These are phyloP conservation scores for Nomada hirtipes DNA, from an alignment of 2,888 invertebrate genomes.

Conservation along the genomic window DNA sequence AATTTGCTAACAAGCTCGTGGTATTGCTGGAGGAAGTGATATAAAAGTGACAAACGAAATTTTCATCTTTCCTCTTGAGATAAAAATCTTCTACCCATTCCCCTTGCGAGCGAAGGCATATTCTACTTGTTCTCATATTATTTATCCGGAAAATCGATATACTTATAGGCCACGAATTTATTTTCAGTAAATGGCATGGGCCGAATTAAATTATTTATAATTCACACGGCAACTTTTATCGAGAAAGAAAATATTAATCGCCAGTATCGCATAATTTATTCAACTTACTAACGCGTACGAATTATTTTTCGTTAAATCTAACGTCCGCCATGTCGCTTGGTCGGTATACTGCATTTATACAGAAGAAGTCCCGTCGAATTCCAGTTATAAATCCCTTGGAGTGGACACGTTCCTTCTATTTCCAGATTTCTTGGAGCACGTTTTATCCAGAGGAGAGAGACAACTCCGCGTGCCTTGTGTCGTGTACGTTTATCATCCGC, in stretches of 20 bases:
- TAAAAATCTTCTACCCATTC: not conserved
- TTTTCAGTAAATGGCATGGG: too few species aligned
- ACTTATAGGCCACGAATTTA: too few species aligned
- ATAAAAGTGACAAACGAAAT: not conserved
- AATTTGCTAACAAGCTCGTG: conserved; percentile 42
- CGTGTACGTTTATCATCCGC: conserved; percentile 49
- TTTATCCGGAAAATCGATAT: too few species aligned
- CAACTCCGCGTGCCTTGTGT: not conserved
- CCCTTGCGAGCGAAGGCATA: too few species aligned
- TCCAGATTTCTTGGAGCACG: conserved; percentile 16
- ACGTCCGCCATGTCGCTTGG: not conserved
- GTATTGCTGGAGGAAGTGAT: conserved; percentile 8
- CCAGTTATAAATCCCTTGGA: conserved; percentile 26
- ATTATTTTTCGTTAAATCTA: not conserved
- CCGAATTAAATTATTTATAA: too few species aligned
- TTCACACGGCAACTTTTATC: too few species aligned
- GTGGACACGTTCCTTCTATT: conserved; percentile 12
- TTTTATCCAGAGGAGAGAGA: conserved; percentile 17
- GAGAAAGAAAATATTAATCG: too few species aligned
- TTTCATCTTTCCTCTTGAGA: not conserved
- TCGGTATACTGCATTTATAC: not conserved
- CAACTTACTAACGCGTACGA: too few species aligned
- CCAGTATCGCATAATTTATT: too few species aligned
- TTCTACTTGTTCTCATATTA: too few species aligned
- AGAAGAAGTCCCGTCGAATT: conserved; percentile 11